Percentiles rank a stretch among this genome's conserved stretches.
Evolutionary conservation across 2,797 vertebrate genomes (phyloP).

Genomic region (Phylloscopus collybita): DNA sequence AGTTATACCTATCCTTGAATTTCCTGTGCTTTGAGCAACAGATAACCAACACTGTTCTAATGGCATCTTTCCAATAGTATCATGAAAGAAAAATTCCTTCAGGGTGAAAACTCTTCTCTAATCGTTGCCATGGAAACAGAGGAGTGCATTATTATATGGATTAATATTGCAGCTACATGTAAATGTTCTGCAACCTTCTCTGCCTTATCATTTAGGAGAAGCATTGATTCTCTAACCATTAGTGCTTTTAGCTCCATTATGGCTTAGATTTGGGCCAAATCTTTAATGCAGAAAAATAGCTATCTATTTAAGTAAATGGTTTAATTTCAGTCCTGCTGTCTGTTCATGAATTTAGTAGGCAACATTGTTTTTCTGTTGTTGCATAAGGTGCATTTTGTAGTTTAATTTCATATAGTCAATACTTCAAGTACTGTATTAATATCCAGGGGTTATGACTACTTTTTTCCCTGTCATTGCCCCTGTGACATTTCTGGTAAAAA

Average conservation of each 20-base stretch:
- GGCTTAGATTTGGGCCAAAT: not conserved
- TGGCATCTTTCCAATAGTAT: not conserved
- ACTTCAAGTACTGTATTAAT: not conserved
- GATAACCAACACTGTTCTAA: not conserved
- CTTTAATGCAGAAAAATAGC: not conserved
- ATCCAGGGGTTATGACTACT: not conserved
- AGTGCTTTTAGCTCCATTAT: not conserved
- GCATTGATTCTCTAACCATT: not conserved
- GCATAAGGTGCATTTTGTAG: not conserved
- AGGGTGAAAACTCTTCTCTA: constrained; percentile 9
- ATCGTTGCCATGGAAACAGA: constrained; percentile 38
- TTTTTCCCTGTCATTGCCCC: not conserved
- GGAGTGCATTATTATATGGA: not conserved
- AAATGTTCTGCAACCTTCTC: constrained; percentile 5
- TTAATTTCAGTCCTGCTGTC: not conserved
- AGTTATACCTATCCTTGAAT: not conserved
- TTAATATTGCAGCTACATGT: constrained; percentile 17
- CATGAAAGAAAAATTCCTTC: constrained; percentile 9
- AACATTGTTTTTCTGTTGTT: not conserved
- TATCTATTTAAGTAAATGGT: not conserved
- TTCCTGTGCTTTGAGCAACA: not conserved
- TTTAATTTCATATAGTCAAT: not conserved
- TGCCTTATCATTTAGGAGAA: not conserved
- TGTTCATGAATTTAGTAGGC: not conserved
- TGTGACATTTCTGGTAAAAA: not conserved